Percentiles rank a stretch among this genome's conserved stretches.
Evolutionary conservation across 2,113 vertebrate genomes (phyloP).

Genomic region (Eurystomus gularis): DNA sequence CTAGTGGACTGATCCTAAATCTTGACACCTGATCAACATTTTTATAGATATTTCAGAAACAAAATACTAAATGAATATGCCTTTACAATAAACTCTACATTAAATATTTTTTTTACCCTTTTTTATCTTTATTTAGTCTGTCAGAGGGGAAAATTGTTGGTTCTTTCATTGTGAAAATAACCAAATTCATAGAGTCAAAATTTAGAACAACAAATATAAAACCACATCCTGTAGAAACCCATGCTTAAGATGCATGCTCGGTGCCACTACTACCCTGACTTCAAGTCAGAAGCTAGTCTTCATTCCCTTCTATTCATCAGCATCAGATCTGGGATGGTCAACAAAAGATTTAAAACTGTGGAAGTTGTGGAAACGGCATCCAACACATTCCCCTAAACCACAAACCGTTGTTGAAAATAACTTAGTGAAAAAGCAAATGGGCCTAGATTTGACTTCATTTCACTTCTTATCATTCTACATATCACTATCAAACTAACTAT

Average conservation of each 20-base stretch:
- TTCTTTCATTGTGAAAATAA: neutral
- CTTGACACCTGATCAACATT: neutral
- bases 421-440: neutral
- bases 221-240: neutral
- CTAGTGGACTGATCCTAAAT: no score
- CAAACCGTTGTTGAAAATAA: neutral
- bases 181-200: neutral
- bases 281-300: neutral
- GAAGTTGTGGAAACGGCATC: neutral
- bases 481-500: neutral
- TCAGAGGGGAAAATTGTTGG: neutral
- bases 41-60: constrained; percentile 14
- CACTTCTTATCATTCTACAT: neutral
- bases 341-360: neutral
- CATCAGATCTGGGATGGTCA: neutral
- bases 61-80: neutral
- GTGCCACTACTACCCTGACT: neutral
- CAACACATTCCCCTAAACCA: neutral
- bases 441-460: neutral
- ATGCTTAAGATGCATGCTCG: neutral
- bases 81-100: neutral
- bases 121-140: neutral
- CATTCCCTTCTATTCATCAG: neutral
- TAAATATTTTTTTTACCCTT: neutral
- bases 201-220: neutral